Base-by-base conservation (phyloP, 2,113 vertebrate genomes). In the Megalops atlanticus region DNA sequence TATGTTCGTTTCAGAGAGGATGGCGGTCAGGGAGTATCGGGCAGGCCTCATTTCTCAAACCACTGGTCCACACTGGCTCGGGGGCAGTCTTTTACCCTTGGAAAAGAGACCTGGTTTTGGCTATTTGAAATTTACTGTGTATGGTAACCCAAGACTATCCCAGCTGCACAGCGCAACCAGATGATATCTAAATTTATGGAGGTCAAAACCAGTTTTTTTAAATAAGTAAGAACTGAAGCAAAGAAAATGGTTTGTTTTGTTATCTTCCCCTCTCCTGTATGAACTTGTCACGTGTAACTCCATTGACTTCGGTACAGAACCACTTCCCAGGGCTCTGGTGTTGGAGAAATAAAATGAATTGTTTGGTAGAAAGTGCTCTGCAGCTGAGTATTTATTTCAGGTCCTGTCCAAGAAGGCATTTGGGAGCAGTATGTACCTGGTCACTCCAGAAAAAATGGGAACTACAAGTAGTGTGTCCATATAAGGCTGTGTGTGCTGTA, bases 271-370 rank as follows among this genome's bases (percentile, higher is more conserved):
- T 89, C 91, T 91, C 92, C 95, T 96, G 94, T 96, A 95, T 98
- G 96, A 97, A 96, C 93, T 97, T 95, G 96, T 99, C 97, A 96
- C 98, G 97, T 98, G 97, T 99, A 97, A 97, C 96, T 97, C 95
- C 96, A 96, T 98, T 96, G 96, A 95, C 96, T 98, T 98, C 98
- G 97, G 97, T 98, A 97, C 96, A 98, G 95, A 96, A 96, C 95
- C 95, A 96, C 95, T 96, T 87, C 93, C 96, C 94, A 95, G 95
- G 95, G 95, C 96, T 98, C 96, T 97, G 97, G 96, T 98, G 97
- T 97, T 96, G 96, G 98, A 97, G 92, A 99, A 99, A 98, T 98
- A 98, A 99, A 98, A 98, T 97, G 98, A 98, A 99, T 99, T 98
- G 97, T 99, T 98, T 99, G 95, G 96, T 96, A 96, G 91, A 95